These are phyloP conservation scores for Holocentrus rufus DNA, from an alignment of 2,797 vertebrate species.

Conservation along the genomic window DNA sequence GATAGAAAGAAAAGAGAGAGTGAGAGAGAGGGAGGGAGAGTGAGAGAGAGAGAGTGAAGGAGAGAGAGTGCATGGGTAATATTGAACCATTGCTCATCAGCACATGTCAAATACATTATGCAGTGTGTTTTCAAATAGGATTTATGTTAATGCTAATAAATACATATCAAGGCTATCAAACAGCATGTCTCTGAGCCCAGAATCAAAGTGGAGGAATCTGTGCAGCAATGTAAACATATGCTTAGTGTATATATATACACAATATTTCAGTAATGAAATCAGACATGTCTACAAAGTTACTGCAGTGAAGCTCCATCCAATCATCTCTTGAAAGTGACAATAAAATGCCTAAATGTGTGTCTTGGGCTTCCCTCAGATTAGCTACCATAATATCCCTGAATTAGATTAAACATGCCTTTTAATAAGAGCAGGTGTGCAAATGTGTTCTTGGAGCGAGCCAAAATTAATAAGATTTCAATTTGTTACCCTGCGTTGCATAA, in stretches of 20 bases:
- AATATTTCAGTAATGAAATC: not conserved
- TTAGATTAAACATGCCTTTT: not conserved
- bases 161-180: no score
- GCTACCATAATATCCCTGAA: not conserved
- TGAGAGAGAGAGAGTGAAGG: not conserved
- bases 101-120: no score
- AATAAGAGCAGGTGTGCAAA: not conserved
- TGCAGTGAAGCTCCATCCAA: not conserved
- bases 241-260: not conserved
- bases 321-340: not conserved
- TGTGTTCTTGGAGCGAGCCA: no score
- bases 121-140: no score
- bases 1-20: no score
- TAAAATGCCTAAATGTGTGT: not conserved
- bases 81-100: no score
- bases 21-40: no score
- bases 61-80: not conserved
- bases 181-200: not conserved
- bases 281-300: not conserved
- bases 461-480: no score
- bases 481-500: no score
- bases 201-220: not conserved
- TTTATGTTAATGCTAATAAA: no score
- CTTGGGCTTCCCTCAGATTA: not conserved
- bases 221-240: not conserved